These are phyloP conservation scores for Mustela nigripes DNA, from an alignment of 2,113 vertebrate genomes.

Conservation along the genomic window DNA sequence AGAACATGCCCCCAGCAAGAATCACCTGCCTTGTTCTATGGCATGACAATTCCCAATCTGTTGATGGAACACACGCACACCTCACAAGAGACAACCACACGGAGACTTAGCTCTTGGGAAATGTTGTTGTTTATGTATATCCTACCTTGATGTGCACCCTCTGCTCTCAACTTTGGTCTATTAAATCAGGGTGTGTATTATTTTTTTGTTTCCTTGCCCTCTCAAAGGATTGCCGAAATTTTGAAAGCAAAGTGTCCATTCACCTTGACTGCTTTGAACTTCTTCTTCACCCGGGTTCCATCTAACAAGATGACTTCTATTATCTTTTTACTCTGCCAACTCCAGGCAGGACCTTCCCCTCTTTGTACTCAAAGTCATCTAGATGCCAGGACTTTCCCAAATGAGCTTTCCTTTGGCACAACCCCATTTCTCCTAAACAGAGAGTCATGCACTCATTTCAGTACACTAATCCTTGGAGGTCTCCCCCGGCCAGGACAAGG, in stretches of 20 bases:
- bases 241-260: background rate
- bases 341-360: background rate
- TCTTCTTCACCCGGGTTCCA: background rate
- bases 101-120: background rate
- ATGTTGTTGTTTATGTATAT: background rate
- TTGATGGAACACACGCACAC: background rate
- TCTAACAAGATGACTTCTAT: background rate
- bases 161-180: background rate
- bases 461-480: background rate
- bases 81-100: background rate
- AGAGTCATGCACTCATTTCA: background rate
- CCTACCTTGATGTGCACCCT: background rate
- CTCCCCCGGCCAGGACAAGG: background rate
- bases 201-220: background rate
- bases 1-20: background rate
- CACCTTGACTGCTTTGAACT: background rate
- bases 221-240: background rate
- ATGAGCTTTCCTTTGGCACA: background rate
- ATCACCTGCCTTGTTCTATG: background rate
- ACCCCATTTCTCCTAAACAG: background rate
- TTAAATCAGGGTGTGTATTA: background rate
- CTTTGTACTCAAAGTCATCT: background rate
- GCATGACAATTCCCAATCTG: background rate
- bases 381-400: background rate
- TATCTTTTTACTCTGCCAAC: conserved; percentile 21